Evolutionary conservation across 2,888 invertebrate species (phyloP).

Genomic region (Nomada flava): DNA sequence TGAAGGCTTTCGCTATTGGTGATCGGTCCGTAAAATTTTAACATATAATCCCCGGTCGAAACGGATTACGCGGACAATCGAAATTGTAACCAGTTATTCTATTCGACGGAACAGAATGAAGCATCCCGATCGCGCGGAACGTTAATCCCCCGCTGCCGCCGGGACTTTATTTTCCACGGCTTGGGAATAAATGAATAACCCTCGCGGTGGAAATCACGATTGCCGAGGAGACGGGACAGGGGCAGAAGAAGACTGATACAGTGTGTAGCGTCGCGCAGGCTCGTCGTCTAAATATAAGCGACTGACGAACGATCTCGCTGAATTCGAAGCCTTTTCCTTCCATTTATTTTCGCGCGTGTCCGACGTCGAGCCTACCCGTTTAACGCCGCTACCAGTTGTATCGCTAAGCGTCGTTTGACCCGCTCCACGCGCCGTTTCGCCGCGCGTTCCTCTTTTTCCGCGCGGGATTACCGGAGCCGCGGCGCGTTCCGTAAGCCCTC

Average conservation of each 20-base stretch:
- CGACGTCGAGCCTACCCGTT: constrained; percentile 44
- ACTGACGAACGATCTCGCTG: constrained; percentile 67
- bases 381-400: constrained; percentile 48
- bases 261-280: not conserved
- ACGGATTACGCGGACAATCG: constrained; percentile 37
- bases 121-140: constrained; percentile 14
- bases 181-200: constrained; percentile 5
- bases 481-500: constrained; percentile 30
- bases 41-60: constrained; percentile 44
- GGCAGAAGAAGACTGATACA: not conserved
- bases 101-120: constrained; percentile 5
- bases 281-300: constrained; percentile 66
- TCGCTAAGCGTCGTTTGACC: constrained; percentile 67
- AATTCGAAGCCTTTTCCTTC: constrained; percentile 63
- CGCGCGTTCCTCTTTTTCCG: constrained; percentile 28
- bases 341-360: constrained; percentile 62
- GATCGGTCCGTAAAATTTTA: constrained; percentile 60
- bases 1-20: constrained; percentile 25
- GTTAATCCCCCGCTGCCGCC: constrained; percentile 11
- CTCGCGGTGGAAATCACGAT: constrained; percentile 4
- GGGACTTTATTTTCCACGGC: constrained; percentile 7
- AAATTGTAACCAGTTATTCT: constrained; percentile 28
- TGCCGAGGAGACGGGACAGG: not conserved
- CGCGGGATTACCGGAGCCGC: constrained; percentile 46
- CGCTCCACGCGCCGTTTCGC: constrained; percentile 55